Conservation (phyloP, 2,888 invertebrate genomes). For the Papilio elwesi region DNA sequence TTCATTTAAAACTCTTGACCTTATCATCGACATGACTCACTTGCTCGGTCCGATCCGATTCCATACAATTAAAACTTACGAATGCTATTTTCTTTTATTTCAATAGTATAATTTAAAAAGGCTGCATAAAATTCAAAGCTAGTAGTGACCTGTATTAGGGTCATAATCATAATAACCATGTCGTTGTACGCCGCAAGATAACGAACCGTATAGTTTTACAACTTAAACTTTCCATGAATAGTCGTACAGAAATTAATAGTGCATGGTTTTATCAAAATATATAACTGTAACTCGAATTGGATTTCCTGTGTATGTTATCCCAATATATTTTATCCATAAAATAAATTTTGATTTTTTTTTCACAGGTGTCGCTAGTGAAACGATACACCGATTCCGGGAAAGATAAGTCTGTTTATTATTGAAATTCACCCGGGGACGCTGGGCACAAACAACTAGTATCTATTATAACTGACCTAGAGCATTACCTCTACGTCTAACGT, state of each 20-base stretch:
- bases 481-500: too few relatives aligned
- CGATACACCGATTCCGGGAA: too few relatives aligned
- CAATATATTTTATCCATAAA: not conserved
- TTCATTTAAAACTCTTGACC: not conserved
- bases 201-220: conserved; percentile 37
- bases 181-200: conserved; percentile 33
- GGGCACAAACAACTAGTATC: too few relatives aligned
- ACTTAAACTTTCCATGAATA: conserved; percentile 31
- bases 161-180: conserved; percentile 31
- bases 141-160: conserved; percentile 17
- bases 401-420: too few relatives aligned
- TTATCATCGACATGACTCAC: not conserved
- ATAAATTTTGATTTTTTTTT: not conserved
- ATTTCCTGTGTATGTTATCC: conserved; percentile 18
- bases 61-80: not conserved
- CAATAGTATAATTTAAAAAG: not conserved
- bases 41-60: not conserved
- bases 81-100: conserved; percentile 7
- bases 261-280: conserved; percentile 29
- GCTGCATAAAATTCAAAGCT: conserved; percentile 7
- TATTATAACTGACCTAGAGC: too few relatives aligned
- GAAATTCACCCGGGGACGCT: too few relatives aligned
- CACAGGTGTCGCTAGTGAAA: not conserved
- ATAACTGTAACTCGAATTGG: conserved; percentile 15
- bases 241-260: conserved; percentile 34